A percentile compares a stretch with the other conserved stretches of the same genome.
These are phyloP conservation scores for Drosophila equinoxialis DNA, from an alignment of 1,140 invertebrate genomes.

Conservation along the genomic window DNA sequence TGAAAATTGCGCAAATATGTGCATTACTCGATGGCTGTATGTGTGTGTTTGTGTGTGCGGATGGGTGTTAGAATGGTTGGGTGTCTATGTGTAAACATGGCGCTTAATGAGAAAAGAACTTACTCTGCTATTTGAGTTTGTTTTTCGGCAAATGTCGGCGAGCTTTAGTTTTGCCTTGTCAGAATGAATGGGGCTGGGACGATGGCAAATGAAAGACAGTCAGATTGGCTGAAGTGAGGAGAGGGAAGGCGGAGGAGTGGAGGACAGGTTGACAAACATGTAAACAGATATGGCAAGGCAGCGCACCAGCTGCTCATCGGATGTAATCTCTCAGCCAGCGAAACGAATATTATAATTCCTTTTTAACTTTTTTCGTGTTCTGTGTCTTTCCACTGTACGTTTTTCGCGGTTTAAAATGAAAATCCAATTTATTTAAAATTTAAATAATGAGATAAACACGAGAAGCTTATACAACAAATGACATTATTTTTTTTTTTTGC, in stretches of 20 bases:
- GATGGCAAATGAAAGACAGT: background rate
- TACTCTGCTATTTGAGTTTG: conserved; percentile 74
- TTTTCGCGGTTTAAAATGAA: conserved; percentile 44
- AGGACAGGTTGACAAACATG: conserved; percentile 38
- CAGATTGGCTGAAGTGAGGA: background rate
- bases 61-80: conserved; percentile 30
- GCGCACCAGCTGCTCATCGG: conserved; percentile 1
- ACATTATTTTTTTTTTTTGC: background rate
- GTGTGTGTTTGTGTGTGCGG: conserved; percentile 24
- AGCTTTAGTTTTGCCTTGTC: conserved; percentile 42
- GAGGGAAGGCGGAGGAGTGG: background rate
- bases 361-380: conserved; percentile 26
- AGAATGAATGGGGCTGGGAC: background rate
- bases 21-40: conserved; percentile 9
- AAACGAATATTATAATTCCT: conserved; percentile 40
- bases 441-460: conserved; percentile 36
- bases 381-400: no score
- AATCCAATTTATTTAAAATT: conserved; percentile 53
- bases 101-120: conserved; percentile 80
- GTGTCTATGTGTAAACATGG: conserved; percentile 64
- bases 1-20: conserved; percentile 66
- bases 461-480: conserved; percentile 27
- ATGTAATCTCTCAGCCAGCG: conserved; percentile 3
- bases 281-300: conserved; percentile 41
- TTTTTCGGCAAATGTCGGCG: conserved; percentile 45